Conservation (phyloP, 2,113 vertebrate species). For the Merops nubicus region DNA sequence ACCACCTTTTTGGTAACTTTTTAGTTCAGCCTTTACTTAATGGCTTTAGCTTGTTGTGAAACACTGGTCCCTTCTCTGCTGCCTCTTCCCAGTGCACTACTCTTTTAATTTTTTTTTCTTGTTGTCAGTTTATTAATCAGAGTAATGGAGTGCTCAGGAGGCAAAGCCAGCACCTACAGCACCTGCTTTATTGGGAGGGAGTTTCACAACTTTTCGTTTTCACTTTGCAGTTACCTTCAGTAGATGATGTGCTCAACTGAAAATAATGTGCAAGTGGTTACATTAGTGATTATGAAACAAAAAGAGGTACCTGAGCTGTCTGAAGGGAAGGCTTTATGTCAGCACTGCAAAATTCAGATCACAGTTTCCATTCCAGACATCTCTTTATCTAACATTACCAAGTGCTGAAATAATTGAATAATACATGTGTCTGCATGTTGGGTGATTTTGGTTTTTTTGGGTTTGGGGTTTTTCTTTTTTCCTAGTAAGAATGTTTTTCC, state of each 20-base stretch:
- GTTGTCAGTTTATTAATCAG: conserved; percentile 74
- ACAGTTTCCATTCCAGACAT: background rate
- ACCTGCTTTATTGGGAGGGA: background rate
- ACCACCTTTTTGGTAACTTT: conserved; percentile 44
- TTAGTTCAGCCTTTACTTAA: conserved; percentile 56
- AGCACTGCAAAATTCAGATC: background rate
- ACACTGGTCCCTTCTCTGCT: conserved; percentile 23
- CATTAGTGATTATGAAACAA: background rate
- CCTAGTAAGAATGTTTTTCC: background rate
- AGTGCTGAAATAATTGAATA: background rate
- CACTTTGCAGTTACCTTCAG: background rate
- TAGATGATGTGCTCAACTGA: background rate
- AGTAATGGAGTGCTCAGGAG: conserved; percentile 50
- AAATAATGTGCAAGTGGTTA: background rate
- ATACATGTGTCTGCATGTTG: background rate
- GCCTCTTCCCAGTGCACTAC: conserved; percentile 55
- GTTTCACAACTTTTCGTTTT: background rate
- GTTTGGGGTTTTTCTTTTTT: background rate
- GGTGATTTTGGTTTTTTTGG: background rate
- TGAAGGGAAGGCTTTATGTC: background rate
- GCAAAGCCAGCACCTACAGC: conserved; percentile 31
- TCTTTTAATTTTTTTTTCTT: conserved; percentile 67
- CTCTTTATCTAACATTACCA: background rate
- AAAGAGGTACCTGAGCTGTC: background rate
- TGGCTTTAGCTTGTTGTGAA: conserved; percentile 49